phyloP scores from a whole-genome alignment of 2,113 vertebrate species.

The Prunella himalayana region DNA sequence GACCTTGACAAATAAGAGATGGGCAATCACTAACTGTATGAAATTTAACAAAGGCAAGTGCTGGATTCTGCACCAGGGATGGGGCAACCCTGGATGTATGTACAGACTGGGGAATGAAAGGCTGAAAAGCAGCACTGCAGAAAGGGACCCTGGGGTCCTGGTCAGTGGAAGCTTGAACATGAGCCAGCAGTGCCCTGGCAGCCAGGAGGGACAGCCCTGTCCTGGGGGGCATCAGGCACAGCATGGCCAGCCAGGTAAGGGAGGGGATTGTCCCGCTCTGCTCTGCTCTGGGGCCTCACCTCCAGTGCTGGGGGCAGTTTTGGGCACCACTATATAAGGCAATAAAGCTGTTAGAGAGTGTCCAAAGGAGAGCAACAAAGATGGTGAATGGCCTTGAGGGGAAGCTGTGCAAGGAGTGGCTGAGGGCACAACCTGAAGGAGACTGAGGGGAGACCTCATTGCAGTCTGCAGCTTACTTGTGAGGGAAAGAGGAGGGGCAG shows the following conservation, averaged over 20 bases:
- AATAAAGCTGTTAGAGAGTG: accelerated
- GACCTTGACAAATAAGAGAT: not conserved
- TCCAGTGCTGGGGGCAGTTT: accelerated
- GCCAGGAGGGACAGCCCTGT: not conserved
- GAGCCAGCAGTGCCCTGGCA: not conserved
- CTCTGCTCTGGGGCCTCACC: accelerated
- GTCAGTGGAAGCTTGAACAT: accelerated
- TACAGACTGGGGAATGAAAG: accelerated
- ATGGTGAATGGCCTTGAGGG: not conserved
- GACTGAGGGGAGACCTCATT: not conserved
- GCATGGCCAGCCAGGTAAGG: accelerated
- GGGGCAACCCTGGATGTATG: not conserved
- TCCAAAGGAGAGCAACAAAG: not conserved
- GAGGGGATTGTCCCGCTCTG: not conserved
- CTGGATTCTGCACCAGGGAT: not conserved
- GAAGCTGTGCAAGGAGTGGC: accelerated
- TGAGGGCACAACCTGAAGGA: not conserved
- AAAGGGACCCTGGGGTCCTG: not conserved
- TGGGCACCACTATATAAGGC: accelerated
- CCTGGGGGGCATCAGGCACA: not conserved
- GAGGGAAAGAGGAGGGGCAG: not conserved
- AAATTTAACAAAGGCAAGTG: not conserved
- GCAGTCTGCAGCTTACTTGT: not conserved
- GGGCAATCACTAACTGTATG: not conserved
- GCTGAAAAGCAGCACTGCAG: accelerated